Base-by-base conservation (phyloP, 2,113 vertebrate species). In the Macquaria australasica region DNA sequence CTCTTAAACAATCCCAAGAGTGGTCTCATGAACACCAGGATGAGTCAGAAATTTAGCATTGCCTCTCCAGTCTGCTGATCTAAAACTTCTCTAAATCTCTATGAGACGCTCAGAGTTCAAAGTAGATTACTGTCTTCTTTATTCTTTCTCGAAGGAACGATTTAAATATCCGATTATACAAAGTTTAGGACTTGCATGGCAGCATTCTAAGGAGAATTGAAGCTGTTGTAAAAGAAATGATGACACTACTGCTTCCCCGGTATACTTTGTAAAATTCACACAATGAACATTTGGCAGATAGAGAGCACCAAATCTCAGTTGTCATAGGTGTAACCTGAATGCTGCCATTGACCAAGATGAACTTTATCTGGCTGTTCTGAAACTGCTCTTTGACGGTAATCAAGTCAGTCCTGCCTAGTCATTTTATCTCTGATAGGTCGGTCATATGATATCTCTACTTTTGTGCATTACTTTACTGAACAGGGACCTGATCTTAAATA, bases 391-490 rank as follows among this genome's bases (percentile, higher is more conserved):
- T 83, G 70, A 77, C 71, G 62, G 63, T 82, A 87, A 88, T 86
- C 60, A 88, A 89, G 86, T 87, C 82, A 82, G 77, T 81, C 76
- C 74, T 88, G 82, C 68, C 48, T 82, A 60, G 84, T 81, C 67
- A 84, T 89, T 93, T 91, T 86, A 90, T 84, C 72, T 91, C 79
- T 69, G n/a, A 62, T 77, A 41, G 74, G 91, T 85, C 60, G 74
- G 91, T 85, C 60, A 93, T 81, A 50, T 45, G 90, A 94, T 89
- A 94, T 88, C 77, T 48, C 31, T 45, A 21, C 81, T 72, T 60
- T 86, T 91, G 68, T 86, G 71, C 60, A 59, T 55, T 68, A 21
- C 68, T 87, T 88, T 82, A 82, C 74, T 90, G 73, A 84, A 84
- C 83, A 82, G 73, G 74, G 72, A 83, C 70, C 84, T 63, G 39